Evolutionary conservation across 2,113 vertebrate species (phyloP).

Genomic region (Onychorhynchus coronatus): DNA sequence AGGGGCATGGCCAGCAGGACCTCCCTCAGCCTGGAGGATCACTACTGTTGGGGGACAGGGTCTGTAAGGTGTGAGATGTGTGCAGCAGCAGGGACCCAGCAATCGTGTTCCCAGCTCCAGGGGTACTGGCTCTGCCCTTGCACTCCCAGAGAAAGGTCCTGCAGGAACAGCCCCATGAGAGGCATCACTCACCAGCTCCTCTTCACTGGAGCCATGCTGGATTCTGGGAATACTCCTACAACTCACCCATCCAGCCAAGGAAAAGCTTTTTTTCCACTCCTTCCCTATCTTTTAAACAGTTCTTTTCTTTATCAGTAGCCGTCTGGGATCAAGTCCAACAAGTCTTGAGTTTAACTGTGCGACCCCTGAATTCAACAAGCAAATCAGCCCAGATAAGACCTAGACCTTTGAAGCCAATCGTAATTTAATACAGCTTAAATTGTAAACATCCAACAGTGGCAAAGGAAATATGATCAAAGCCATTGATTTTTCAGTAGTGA

Average conservation of each 20-base stretch:
- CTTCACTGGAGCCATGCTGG: rapidly evolving
- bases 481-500: constrained; percentile 18
- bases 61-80: neutral
- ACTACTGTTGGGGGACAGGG: neutral
- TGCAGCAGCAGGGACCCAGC: neutral
- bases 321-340: neutral
- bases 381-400: constrained; percentile 25
- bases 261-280: neutral
- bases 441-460: constrained; percentile 28
- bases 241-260: rapidly evolving
- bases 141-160: neutral
- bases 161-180: rapidly evolving
- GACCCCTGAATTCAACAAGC: neutral
- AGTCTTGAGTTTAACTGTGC: neutral
- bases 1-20: neutral
- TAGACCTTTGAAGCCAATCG: constrained; percentile 27
- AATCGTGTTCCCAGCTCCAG: rapidly evolving
- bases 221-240: rapidly evolving
- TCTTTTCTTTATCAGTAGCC: neutral
- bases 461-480: constrained; percentile 51
- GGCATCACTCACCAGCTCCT: rapidly evolving
- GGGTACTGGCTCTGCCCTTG: neutral
- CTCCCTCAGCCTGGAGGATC: neutral
- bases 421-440: constrained; percentile 46
- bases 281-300: neutral